These are phyloP conservation scores for Leucoma salicis DNA, from an alignment of 2,888 invertebrate genomes.

Conservation along the genomic window DNA sequence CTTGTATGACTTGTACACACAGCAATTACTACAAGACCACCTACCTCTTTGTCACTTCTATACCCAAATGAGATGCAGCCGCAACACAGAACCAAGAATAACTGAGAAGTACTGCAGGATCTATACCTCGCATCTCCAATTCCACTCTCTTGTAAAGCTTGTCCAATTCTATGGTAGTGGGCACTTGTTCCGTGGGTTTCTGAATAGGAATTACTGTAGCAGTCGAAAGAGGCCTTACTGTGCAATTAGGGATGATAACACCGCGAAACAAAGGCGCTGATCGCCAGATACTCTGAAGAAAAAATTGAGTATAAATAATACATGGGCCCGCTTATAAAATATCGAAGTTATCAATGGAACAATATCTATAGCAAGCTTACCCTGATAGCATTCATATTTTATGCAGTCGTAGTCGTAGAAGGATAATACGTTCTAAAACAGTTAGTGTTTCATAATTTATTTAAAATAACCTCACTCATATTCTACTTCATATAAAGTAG, in stretches of 20 bases:
- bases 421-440: no score
- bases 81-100: slow-evolving; percentile 92
- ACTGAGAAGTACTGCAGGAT: slow-evolving; percentile 93
- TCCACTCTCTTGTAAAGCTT: slow-evolving; percentile 92
- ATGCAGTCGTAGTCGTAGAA: no score
- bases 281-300: slow-evolving; percentile 57
- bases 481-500: no score
- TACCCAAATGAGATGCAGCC: slow-evolving; percentile 90
- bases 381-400: slow-evolving; percentile 45
- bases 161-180: slow-evolving; percentile 79
- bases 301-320: not conserved
- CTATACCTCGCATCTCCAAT: slow-evolving; percentile 93
- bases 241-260: slow-evolving; percentile 35
- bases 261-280: slow-evolving; percentile 44
- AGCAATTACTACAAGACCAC: slow-evolving; percentile 32
- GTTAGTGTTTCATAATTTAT: no score
- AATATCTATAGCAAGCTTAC: slow-evolving; percentile 34
- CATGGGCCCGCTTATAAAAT: not conserved
- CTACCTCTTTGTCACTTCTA: slow-evolving; percentile 88
- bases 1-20: no score
- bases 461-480: not conserved
- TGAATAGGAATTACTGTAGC: slow-evolving; percentile 39
- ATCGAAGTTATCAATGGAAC: not conserved
- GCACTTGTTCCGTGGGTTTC: slow-evolving; percentile 43
- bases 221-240: slow-evolving; percentile 45